phyloP scores from a whole-genome alignment of 2,113 vertebrate genomes.

The Hiodon alosoides region DNA sequence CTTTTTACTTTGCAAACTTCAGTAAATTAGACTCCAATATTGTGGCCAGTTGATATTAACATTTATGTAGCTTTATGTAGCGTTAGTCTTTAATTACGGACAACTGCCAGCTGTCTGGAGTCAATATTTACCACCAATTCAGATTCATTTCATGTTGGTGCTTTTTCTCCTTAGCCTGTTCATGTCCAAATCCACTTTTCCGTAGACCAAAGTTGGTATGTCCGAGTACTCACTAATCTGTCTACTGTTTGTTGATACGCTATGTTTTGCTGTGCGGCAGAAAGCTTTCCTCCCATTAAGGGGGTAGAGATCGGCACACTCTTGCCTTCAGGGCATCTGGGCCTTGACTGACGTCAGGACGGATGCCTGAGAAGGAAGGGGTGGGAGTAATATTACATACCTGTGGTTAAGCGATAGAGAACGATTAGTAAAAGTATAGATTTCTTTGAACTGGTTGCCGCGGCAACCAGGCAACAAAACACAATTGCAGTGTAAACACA shows the following conservation, averaged over 20 bases:
- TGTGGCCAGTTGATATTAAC: too few species aligned
- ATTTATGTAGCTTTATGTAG: too few species aligned
- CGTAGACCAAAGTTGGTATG: background rate
- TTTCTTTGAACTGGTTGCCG: conserved; percentile 36
- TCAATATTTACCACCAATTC: too few species aligned
- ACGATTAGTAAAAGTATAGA: conserved; percentile 34
- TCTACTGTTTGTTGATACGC: conserved; percentile 3
- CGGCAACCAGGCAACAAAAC: conserved; percentile 35
- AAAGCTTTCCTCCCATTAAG: conserved; percentile 11
- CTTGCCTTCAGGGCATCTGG: conserved; percentile 6
- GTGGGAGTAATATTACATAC: conserved; percentile 32
- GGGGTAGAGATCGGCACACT: conserved; percentile 17
- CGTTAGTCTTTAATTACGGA: too few species aligned
- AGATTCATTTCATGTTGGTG: too few species aligned
- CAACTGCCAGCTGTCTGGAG: too few species aligned
- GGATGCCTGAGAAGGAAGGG: conserved; percentile 21
- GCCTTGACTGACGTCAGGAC: conserved; percentile 25
- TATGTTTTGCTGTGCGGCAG: conserved; percentile 13
- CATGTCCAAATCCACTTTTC: background rate
- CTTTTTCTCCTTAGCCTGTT: background rate
- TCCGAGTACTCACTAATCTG: background rate
- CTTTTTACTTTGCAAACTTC: too few species aligned
- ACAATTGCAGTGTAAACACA: conserved; percentile 26
- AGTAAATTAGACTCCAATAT: too few species aligned
- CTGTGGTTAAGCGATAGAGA: conserved; percentile 37